Evolutionary conservation across 2,888 invertebrate species (phyloP).

Genomic region (Synanthedon tipuliformis): DNA sequence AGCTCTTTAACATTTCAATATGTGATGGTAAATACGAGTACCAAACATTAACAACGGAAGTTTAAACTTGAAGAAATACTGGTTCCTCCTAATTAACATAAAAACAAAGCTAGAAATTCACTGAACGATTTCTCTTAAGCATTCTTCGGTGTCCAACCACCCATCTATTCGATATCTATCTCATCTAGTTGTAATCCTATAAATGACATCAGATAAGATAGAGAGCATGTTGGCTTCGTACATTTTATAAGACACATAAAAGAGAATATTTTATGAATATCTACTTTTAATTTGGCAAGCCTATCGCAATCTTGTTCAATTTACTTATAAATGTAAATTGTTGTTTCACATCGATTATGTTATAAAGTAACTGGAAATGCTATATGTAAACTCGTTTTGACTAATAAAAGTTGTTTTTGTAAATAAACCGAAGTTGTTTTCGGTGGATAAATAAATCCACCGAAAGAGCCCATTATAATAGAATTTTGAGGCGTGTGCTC

Average conservation of each 20-base stretch:
- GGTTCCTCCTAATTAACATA: constrained; percentile 57
- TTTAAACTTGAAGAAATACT: constrained; percentile 41
- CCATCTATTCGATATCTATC: constrained; percentile 54
- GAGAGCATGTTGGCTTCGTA: constrained; percentile 24
- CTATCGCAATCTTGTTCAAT: background rate
- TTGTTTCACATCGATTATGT: background rate
- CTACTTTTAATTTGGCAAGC: background rate
- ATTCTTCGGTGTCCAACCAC: constrained; percentile 50
- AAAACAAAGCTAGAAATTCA: constrained; percentile 63
- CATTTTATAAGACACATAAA: constrained; percentile 19
- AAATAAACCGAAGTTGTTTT: no score
- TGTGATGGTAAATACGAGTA: constrained; percentile 31
- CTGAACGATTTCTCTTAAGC: constrained; percentile 58
- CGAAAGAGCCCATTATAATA: no score
- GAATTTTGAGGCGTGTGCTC: no score
- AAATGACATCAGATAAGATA: constrained; percentile 65
- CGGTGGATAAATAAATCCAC: no score
- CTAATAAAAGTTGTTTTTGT: no score
- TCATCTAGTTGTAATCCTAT: constrained; percentile 63
- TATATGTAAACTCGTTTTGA: no score
- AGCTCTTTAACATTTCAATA: constrained; percentile 7
- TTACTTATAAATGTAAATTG: background rate
- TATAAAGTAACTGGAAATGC: background rate
- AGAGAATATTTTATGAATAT: background rate
- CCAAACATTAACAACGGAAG: constrained; percentile 53